Evolutionary conservation across 2,113 vertebrate species (phyloP).

Genomic region (Sylvia atricapilla): DNA sequence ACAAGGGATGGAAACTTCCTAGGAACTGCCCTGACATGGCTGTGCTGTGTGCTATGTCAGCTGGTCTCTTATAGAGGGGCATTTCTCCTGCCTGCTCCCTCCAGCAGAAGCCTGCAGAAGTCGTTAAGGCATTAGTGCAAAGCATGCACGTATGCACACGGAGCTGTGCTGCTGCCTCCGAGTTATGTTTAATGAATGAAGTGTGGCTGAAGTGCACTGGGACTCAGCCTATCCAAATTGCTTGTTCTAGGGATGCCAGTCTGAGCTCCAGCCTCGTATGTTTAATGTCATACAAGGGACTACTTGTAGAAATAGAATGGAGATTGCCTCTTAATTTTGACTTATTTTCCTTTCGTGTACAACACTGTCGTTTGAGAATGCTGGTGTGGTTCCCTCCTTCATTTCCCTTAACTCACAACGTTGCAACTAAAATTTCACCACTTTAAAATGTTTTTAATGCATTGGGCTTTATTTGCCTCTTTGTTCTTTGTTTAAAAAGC

Average conservation of each 20-base stretch:
- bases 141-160: rapidly evolving
- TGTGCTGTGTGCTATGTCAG: not conserved
- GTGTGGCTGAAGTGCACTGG: not conserved
- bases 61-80: rapidly evolving
- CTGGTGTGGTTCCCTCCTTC: not conserved
- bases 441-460: not conserved
- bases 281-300: not conserved
- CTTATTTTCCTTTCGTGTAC: not conserved
- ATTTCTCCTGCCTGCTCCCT: not conserved
- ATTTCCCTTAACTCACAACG: not conserved
- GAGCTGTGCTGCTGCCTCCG: not conserved
- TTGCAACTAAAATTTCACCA: not conserved
- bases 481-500: not conserved
- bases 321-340: conserved; percentile 4
- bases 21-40: not conserved
- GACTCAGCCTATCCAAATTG: not conserved
- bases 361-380: not conserved
- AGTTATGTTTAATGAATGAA: not conserved
- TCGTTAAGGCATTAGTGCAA: not conserved
- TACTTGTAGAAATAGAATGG: not conserved
- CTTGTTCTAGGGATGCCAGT: not conserved
- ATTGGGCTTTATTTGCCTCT: not conserved
- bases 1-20: not conserved
- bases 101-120: not conserved
- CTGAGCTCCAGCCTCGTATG: not conserved